These are phyloP conservation scores for Eretmochelys imbricata DNA, from an alignment of 2,113 vertebrate genomes.

Conservation along the genomic window DNA sequence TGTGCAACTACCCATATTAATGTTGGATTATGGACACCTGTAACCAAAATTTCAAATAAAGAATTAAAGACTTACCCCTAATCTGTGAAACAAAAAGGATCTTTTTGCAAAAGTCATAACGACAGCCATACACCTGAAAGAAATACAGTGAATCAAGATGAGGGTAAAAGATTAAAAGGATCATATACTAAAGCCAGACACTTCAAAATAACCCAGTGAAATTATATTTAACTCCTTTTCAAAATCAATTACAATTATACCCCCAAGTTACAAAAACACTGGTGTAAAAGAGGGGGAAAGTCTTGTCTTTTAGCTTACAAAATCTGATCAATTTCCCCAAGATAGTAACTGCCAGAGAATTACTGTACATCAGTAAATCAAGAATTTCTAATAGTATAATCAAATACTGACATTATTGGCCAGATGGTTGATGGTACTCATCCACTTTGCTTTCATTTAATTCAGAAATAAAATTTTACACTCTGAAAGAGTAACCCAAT, in stretches of 20 bases:
- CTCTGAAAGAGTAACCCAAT: background rate
- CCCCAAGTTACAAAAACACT: background rate
- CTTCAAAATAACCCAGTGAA: background rate
- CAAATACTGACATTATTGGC: background rate
- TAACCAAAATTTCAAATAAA: background rate
- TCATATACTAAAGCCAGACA: background rate
- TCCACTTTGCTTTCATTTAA: background rate
- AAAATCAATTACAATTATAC: background rate
- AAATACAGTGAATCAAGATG: background rate
- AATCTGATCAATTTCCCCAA: background rate
- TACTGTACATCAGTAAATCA: background rate
- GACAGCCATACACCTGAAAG: constrained; percentile 32
- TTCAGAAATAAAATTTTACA: background rate
- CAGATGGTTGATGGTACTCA: background rate
- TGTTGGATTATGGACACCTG: accelerated
- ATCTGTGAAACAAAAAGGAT: background rate
- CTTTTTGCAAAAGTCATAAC: accelerated
- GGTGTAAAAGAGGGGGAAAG: accelerated
- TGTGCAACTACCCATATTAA: background rate
- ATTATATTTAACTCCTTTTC: background rate
- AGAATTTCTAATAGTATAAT: accelerated
- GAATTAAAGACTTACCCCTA: constrained; percentile 24
- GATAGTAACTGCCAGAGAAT: background rate
- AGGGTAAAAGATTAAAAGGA: accelerated
- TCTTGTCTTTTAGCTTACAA: background rate